Percentiles rank a stretch among this genome's conserved stretches.
Evolutionary conservation across 2,113 vertebrate genomes (phyloP).

Genomic region (Coreoperca whiteheadi): DNA sequence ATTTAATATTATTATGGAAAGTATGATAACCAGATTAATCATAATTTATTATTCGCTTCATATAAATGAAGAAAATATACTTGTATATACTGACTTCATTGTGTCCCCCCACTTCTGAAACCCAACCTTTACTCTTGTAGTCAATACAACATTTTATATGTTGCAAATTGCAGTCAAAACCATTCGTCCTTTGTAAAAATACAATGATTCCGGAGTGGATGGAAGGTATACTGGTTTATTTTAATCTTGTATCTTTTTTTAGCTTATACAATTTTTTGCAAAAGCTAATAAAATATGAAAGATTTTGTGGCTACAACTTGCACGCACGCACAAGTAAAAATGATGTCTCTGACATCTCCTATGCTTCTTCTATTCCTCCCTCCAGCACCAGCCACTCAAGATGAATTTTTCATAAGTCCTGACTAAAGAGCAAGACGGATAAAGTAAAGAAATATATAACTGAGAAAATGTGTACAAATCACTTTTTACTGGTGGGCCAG

Average conservation of each 20-base stretch:
- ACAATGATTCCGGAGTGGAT: neutral
- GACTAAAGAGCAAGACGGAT: conserved; percentile 50
- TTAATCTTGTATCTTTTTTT: conserved; percentile 6
- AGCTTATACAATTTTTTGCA: conserved; percentile 13
- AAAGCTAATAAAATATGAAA: conserved; percentile 66
- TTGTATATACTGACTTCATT: neutral
- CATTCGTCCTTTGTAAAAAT: neutral
- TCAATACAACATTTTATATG: neutral
- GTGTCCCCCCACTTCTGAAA: too few relatives aligned
- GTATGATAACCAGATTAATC: neutral
- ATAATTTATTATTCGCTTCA: neutral
- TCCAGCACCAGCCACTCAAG: conserved; percentile 35
- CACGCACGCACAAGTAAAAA: conserved; percentile 45
- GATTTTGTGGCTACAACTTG: conserved; percentile 40
- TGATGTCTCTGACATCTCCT: conserved; percentile 42
- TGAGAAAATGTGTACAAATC: conserved; percentile 29
- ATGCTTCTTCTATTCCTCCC: conserved; percentile 25
- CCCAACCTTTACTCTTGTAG: neutral
- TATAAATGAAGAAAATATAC: neutral
- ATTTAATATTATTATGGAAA: neutral
- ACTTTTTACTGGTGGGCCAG: conserved; percentile 11
- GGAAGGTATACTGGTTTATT: neutral
- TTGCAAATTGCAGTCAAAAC: neutral
- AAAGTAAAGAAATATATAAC: conserved; percentile 47
- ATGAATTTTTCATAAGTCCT: conserved; percentile 67